A percentile compares a stretch with the other conserved stretches of the same genome.
Conservation (phyloP, 2,888 invertebrate genomes). For the Labia minor region DNA sequence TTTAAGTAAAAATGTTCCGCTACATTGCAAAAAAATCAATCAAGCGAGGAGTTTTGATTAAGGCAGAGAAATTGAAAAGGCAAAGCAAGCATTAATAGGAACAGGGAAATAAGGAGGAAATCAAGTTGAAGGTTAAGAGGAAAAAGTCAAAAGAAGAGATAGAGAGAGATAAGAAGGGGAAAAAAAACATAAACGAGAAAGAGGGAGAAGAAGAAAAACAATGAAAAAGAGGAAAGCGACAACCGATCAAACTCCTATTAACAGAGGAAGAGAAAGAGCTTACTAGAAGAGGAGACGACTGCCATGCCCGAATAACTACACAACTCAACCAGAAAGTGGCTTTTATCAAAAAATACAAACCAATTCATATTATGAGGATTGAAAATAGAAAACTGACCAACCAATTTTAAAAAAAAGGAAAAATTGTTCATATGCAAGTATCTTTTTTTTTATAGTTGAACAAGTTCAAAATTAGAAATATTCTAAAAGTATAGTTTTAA, state of each 20-base stretch:
- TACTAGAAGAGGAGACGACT: constrained; percentile 5
- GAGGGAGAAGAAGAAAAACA: constrained; percentile 3
- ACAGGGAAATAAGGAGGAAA: background rate
- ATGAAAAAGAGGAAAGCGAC: background rate
- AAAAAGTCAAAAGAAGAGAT: background rate
- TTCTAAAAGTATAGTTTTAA: no score
- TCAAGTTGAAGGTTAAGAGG: no score
- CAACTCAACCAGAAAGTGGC: background rate
- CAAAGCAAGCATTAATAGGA: background rate
- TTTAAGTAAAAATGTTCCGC: constrained; percentile 8
- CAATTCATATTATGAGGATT: no score
- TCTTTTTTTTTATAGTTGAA: no score
- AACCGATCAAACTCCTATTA: background rate
- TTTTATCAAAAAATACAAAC: background rate
- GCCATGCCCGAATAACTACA: background rate
- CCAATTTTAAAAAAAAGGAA: no score
- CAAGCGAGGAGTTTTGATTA: constrained; percentile 20
- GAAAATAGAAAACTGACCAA: no score
- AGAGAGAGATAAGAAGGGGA: background rate
- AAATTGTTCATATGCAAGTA: no score
- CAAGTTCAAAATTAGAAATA: no score
- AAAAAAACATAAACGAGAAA: background rate
- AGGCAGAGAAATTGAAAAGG: constrained; percentile 16
- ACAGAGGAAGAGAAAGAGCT: background rate
- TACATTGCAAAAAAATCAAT: constrained; percentile 19